Evolutionary conservation across 2,113 vertebrate genomes (phyloP).

Genomic region (Passer domesticus): DNA sequence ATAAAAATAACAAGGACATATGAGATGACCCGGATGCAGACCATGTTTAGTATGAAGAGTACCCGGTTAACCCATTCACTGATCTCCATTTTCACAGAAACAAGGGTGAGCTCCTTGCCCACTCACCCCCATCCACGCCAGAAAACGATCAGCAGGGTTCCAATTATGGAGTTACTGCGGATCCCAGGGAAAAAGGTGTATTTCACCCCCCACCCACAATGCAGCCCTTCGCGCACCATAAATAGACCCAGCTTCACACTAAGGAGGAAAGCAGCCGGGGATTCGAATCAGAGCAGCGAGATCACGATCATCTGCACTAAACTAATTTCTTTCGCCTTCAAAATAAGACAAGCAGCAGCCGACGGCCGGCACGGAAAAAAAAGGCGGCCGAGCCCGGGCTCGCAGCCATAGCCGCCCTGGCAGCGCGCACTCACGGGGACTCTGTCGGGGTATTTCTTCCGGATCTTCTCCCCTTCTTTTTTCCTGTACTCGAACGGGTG

Average conservation of each 20-base stretch:
- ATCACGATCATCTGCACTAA: background rate
- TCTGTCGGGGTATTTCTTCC: slow-evolving; percentile 82
- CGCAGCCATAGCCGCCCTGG: background rate
- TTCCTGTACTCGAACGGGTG: slow-evolving; percentile 84
- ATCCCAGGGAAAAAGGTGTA: background rate
- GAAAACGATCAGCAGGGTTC: background rate
- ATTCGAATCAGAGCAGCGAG: background rate
- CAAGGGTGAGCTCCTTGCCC: background rate
- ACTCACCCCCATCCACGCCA: background rate
- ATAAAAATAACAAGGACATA: background rate
- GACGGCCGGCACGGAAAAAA: background rate
- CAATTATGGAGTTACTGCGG: background rate
- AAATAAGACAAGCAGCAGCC: background rate
- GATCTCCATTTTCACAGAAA: background rate
- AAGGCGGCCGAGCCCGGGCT: background rate
- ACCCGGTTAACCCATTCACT: background rate
- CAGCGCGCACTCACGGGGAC: slow-evolving; percentile 74
- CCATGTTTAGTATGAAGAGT: fast-evolving
- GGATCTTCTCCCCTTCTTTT: slow-evolving; percentile 83
- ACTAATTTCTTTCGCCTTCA: background rate
- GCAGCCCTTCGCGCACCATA: background rate
- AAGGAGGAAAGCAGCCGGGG: background rate
- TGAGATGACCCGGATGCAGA: background rate
- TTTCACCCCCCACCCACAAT: background rate
- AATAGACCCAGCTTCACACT: background rate